Evolutionary conservation across 2,797 vertebrate genomes (phyloP).

Genomic region (Parambassis ranga): DNA sequence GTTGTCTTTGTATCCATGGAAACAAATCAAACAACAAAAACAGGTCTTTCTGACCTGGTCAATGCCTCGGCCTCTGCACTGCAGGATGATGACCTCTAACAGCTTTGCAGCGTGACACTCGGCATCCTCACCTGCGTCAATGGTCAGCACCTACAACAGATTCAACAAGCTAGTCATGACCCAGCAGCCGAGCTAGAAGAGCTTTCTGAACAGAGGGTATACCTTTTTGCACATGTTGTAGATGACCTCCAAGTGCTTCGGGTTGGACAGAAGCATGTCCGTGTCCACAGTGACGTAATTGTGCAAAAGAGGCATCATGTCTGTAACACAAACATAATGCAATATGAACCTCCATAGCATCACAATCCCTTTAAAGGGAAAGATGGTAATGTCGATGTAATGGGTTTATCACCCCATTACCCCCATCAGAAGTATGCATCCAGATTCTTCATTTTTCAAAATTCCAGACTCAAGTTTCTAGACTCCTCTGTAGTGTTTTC

Average conservation of each 20-base stretch:
- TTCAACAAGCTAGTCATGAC: neutral
- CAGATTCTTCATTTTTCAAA: no score
- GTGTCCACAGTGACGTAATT: slow-evolving; percentile 98
- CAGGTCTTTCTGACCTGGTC: slow-evolving; percentile 86
- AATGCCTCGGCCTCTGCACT: slow-evolving; percentile 92
- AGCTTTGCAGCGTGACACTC: slow-evolving; percentile 97
- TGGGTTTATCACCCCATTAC: no score
- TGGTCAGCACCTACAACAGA: slow-evolving; percentile 86
- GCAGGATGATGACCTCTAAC: slow-evolving; percentile 94
- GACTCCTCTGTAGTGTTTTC: no score
- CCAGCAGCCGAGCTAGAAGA: neutral
- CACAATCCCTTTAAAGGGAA: no score
- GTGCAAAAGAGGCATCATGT: slow-evolving; percentile 99
- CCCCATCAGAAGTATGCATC: no score
- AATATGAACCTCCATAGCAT: no score
- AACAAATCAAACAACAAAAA: no score
- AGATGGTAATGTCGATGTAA: no score
- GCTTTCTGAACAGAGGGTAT: neutral
- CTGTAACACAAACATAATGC: slow-evolving; percentile 71
- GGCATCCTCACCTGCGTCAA: slow-evolving; percentile 92
- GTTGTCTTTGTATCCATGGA: no score
- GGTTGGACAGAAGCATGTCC: slow-evolving; percentile 89
- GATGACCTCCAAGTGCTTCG: slow-evolving; percentile 95
- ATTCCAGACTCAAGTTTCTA: no score
- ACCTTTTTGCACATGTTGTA: slow-evolving; percentile 99